Conservation (phyloP, 2,113 vertebrate species). For the Psophia crepitans region DNA sequence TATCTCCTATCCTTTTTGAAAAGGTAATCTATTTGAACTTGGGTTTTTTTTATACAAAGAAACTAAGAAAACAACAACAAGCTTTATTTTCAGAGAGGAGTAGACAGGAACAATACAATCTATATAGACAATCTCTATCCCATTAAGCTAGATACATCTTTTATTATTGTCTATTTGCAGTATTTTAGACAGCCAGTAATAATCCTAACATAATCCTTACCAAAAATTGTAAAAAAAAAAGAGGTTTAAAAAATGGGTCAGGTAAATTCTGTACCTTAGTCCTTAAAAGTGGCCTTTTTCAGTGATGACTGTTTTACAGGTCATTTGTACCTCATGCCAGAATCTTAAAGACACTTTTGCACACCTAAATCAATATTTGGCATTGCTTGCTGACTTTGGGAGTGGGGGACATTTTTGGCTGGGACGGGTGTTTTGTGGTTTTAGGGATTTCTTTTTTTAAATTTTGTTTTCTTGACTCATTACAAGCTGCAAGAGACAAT, state of each 20-base stretch:
- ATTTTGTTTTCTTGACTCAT: background rate
- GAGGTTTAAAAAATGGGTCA: rapidly evolving
- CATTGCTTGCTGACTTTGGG: background rate
- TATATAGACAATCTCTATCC: background rate
- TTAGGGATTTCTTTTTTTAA: background rate
- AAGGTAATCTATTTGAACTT: background rate
- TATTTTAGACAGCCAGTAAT: background rate
- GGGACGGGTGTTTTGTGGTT: background rate
- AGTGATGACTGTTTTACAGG: background rate
- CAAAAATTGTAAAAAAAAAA: too few relatives aligned
- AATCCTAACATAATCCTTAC: background rate
- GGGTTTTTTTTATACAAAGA: background rate
- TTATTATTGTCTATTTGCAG: background rate
- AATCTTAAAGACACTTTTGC: background rate
- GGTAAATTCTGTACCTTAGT: background rate
- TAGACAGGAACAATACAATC: background rate
- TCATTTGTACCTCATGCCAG: background rate
- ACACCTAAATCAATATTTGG: background rate
- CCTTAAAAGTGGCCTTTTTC: background rate
- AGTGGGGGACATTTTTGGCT: background rate
- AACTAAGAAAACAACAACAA: background rate
- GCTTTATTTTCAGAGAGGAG: background rate
- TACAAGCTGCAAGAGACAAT: background rate
- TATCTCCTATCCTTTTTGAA: background rate
- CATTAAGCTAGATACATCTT: background rate